Conservation (phyloP, 1,140 invertebrate genomes). For the Scaptomyza pallida region DNA sequence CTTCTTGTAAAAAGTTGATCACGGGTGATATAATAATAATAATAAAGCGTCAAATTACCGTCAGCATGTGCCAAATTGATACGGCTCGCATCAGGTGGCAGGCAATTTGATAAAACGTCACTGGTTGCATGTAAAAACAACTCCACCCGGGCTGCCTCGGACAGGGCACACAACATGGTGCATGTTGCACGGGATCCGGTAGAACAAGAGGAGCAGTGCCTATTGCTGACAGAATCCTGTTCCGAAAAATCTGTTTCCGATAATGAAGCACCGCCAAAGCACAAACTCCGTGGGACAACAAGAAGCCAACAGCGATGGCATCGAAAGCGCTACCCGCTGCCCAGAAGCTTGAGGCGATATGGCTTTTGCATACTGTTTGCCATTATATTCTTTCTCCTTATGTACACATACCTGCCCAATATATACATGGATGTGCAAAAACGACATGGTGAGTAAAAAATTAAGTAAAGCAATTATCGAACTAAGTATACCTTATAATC, state of each 20-base stretch:
- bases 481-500: not conserved
- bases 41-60: not conserved
- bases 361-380: conserved; percentile 33
- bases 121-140: not conserved
- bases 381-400: conserved; percentile 26
- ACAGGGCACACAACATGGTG: conserved; percentile 19
- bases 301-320: conserved; percentile 31
- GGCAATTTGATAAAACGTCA: not conserved
- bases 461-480: not conserved
- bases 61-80: not conserved
- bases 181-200: conserved; percentile 7
- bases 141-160: not conserved
- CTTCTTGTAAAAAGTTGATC: not conserved
- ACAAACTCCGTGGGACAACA: conserved; percentile 21
- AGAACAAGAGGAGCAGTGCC: conserved; percentile 46
- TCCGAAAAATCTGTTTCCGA: conserved; percentile 25
- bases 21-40: not conserved
- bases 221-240: conserved; percentile 31
- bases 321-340: conserved; percentile 35
- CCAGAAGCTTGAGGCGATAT: conserved; percentile 40
- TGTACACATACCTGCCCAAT: conserved; percentile 58
- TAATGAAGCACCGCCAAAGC: conserved; percentile 38
- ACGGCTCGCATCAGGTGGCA: not conserved
- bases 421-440: conserved; percentile 56
- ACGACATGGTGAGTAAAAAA: conserved; percentile 47